These are phyloP conservation scores for Pseudotriccus pelzelni DNA, from an alignment of 2,797 vertebrate genomes.

Conservation along the genomic window DNA sequence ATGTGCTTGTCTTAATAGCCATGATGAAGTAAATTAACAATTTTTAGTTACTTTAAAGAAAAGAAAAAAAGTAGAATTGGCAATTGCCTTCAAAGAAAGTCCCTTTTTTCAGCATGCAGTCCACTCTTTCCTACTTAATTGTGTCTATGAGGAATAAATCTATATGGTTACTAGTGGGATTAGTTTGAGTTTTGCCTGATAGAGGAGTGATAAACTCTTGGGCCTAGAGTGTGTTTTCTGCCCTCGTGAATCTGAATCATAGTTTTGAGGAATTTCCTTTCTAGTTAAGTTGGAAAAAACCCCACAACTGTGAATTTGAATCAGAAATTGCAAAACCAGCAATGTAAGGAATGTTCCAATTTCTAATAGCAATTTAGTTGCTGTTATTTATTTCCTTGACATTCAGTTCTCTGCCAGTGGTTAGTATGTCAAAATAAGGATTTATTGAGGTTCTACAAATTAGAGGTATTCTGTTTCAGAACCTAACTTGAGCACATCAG, in stretches of 20 bases:
- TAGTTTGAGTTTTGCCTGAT: neutral
- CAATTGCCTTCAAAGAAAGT: neutral
- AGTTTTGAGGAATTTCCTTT: neutral
- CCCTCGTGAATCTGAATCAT: neutral
- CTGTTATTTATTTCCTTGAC: neutral
- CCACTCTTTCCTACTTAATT: neutral
- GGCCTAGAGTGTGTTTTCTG: neutral
- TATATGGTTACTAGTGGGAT: neutral
- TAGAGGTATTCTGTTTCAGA: neutral
- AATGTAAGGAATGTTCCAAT: neutral
- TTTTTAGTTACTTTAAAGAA: neutral
- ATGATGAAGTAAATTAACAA: neutral
- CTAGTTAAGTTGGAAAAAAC: neutral
- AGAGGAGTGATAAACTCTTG: neutral
- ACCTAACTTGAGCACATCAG: neutral
- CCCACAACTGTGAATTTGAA: neutral
- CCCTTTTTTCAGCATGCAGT: neutral
- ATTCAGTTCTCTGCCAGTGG: neutral
- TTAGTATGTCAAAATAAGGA: constrained; percentile 31
- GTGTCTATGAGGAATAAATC: neutral
- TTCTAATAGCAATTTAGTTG: neutral
- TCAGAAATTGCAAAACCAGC: constrained; percentile 7
- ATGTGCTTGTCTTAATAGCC: neutral
- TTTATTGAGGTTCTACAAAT: neutral
- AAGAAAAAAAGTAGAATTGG: neutral